Evolutionary conservation across 2,113 vertebrate genomes (phyloP).

Genomic region (Patagioenas fasciata): DNA sequence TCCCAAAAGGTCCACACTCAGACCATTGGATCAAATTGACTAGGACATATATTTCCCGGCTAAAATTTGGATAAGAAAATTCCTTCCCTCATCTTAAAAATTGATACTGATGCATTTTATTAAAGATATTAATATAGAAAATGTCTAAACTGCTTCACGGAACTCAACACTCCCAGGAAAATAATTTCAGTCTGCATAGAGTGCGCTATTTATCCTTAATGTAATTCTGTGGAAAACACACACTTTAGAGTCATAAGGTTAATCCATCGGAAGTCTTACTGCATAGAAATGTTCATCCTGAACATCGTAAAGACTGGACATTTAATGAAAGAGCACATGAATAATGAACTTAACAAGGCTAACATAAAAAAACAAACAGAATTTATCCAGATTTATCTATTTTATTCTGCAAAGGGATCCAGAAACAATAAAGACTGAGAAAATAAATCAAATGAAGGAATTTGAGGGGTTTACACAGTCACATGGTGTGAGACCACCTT

Average conservation of each 20-base stretch:
- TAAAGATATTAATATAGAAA: not conserved
- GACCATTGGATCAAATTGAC: not conserved
- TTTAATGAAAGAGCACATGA: not conserved
- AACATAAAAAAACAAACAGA: not conserved
- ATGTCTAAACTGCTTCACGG: not conserved
- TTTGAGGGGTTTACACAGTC: not conserved
- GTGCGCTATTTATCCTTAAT: not conserved
- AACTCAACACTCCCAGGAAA: not conserved
- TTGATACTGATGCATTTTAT: not conserved
- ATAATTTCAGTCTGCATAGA: not conserved
- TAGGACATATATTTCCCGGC: not conserved
- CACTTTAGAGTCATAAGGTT: not conserved
- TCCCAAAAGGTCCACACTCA: accelerated
- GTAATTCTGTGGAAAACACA: not conserved
- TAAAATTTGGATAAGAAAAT: not conserved
- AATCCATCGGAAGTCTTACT: not conserved
- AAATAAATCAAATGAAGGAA: not conserved
- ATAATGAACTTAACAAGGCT: not conserved
- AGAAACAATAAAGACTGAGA: not conserved
- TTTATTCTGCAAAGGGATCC: not conserved
- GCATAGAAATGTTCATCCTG: not conserved
- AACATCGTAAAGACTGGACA: not conserved
- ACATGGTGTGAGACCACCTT: accelerated
- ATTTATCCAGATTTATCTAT: not conserved
- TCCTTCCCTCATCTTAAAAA: not conserved